Conservation (phyloP, 2,797 vertebrate species). For the Anguilla obscura region DNA sequence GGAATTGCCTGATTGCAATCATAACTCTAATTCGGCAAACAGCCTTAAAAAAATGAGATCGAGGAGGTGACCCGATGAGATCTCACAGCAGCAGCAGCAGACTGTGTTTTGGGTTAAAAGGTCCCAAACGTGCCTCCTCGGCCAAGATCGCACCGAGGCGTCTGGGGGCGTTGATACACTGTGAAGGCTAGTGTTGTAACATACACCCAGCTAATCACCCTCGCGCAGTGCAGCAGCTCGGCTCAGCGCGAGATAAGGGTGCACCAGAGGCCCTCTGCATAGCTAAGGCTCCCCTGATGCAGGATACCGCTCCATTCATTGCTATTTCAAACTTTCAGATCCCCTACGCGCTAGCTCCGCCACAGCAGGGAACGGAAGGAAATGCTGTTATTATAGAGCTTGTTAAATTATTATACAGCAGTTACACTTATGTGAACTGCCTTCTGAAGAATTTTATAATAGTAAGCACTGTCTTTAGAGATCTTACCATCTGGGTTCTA, state of each 20-base stretch:
- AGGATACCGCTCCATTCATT: constrained; percentile 24
- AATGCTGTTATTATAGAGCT: not conserved
- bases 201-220: constrained; percentile 48
- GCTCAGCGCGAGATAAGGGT: constrained; percentile 48
- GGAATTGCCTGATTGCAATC: not conserved
- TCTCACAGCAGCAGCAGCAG: constrained; percentile 27
- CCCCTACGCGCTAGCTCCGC: not conserved
- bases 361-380: not conserved
- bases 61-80: constrained; percentile 28
- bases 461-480: not conserved
- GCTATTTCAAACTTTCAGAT: constrained; percentile 21
- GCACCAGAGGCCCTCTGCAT: not conserved
- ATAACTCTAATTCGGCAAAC: constrained; percentile 32
- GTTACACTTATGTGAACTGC: not conserved
- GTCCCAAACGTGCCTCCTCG: not conserved
- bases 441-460: not conserved
- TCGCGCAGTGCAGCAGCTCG: constrained; percentile 23
- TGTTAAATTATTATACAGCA: not conserved
- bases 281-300: constrained; percentile 23
- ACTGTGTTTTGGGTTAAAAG: not conserved
- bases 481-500: not conserved
- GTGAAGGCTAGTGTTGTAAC: constrained; percentile 25
- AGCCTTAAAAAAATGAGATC: constrained; percentile 34
- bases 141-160: constrained; percentile 43
- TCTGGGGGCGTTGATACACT: constrained; percentile 28